phyloP scores from a whole-genome alignment of 2,888 invertebrate genomes.

The Dryobotodes eremita region DNA sequence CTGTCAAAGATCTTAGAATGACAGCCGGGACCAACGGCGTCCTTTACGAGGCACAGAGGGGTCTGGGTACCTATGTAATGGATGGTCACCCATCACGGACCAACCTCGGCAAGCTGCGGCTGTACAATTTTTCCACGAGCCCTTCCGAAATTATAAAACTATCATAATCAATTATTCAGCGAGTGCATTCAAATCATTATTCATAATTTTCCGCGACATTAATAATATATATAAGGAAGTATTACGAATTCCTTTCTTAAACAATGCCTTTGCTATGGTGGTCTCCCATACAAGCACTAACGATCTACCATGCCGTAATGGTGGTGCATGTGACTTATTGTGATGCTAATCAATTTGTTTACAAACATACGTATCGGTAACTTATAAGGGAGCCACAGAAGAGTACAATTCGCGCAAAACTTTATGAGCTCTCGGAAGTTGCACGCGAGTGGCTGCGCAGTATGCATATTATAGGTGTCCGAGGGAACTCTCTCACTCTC shows the following conservation, averaged over 20 bases:
- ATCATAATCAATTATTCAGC: neutral
- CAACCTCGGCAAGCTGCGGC: neutral
- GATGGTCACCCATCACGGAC: neutral
- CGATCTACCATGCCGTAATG: constrained; percentile 46
- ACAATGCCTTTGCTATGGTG: constrained; percentile 58
- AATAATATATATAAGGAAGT: constrained; percentile 18
- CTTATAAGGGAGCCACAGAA: neutral
- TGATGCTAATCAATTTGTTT: constrained; percentile 58
- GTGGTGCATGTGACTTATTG: constrained; percentile 46
- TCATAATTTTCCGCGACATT: constrained; percentile 6
- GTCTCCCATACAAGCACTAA: constrained; percentile 64
- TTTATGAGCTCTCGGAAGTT: no score
- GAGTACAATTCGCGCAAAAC: no score
- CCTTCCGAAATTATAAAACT: neutral
- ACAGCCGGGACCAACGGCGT: neutral
- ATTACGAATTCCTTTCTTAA: constrained; percentile 47
- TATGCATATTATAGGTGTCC: no score
- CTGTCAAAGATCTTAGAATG: neutral
- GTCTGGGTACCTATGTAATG: neutral
- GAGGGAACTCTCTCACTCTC: no score
- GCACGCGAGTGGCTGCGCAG: no score
- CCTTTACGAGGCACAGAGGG: neutral
- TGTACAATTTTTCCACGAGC: neutral
- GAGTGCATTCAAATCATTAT: neutral
- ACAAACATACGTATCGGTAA: constrained; percentile 43